Conservation (phyloP, 2,113 vertebrate genomes). For the Pomatorhinus ruficollis region DNA sequence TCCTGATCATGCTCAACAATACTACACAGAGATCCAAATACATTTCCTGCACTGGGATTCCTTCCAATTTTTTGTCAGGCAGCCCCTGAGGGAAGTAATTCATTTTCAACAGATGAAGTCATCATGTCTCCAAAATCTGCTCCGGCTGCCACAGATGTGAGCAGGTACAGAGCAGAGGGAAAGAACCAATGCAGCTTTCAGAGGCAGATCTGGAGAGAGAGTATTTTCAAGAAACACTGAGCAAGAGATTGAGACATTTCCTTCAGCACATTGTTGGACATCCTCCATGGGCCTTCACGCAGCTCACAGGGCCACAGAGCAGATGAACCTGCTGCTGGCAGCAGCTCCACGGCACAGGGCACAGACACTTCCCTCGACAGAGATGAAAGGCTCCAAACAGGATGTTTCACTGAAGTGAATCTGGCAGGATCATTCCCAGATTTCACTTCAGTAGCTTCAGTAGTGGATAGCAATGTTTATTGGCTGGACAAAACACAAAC, state of each 20-base stretch:
- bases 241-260: not conserved
- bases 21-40: conserved; percentile 13
- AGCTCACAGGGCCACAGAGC: not conserved
- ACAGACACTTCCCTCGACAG: not conserved
- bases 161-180: not conserved
- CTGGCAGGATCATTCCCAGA: not conserved
- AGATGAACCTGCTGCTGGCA: not conserved
- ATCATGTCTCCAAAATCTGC: not conserved
- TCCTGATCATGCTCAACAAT: conserved; percentile 14
- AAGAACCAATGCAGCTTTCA: not conserved
- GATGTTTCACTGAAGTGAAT: not conserved
- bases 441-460: not conserved
- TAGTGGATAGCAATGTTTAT: not conserved
- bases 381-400: not conserved
- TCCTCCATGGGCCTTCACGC: not conserved
- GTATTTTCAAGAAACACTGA: not conserved
- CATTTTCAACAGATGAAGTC: conserved; percentile 8
- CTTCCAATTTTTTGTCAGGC: conserved; percentile 7
- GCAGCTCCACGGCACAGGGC: not conserved
- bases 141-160: not conserved
- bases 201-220: not conserved
- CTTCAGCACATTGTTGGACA: not conserved
- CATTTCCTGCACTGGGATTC: conserved; percentile 8
- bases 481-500: not conserved
- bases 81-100: conserved; percentile 1